Evolutionary conservation across 2,113 vertebrate genomes (phyloP).

Genomic region (Glareola pratincola): DNA sequence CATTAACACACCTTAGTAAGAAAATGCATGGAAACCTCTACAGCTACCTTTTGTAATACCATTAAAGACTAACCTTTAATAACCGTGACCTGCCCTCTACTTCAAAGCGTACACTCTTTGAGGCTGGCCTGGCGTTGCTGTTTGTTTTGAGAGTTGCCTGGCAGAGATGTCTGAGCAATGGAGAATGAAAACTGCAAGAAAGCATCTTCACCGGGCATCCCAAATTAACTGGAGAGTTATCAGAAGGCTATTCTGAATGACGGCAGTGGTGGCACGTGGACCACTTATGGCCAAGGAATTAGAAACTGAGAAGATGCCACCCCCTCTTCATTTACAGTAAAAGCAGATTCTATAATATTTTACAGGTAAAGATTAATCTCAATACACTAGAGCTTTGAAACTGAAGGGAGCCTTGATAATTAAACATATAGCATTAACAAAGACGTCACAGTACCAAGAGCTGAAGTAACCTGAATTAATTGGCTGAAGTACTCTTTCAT

Average conservation of each 20-base stretch:
- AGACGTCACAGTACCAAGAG: background rate
- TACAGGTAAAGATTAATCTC: background rate
- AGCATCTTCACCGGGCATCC: background rate
- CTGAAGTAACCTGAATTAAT: background rate
- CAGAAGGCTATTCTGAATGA: background rate
- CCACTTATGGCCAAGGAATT: background rate
- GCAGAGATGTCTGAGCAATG: background rate
- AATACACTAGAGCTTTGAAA: background rate
- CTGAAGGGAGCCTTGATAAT: background rate
- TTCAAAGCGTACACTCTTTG: background rate
- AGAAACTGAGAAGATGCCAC: background rate
- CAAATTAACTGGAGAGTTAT: background rate
- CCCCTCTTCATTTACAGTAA: background rate
- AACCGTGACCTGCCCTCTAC: background rate
- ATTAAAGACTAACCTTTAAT: background rate
- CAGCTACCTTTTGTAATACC: background rate
- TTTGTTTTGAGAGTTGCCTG: constrained; percentile 41
- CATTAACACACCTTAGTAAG: background rate
- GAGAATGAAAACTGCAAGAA: background rate
- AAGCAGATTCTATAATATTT: background rate
- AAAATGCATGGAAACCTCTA: background rate
- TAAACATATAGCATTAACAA: background rate
- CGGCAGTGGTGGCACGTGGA: accelerated
- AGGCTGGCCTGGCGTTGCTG: background rate
- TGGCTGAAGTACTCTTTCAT: background rate